These are phyloP conservation scores for Mimas tiliae DNA, from an alignment of 2,888 invertebrate genomes.

Conservation along the genomic window DNA sequence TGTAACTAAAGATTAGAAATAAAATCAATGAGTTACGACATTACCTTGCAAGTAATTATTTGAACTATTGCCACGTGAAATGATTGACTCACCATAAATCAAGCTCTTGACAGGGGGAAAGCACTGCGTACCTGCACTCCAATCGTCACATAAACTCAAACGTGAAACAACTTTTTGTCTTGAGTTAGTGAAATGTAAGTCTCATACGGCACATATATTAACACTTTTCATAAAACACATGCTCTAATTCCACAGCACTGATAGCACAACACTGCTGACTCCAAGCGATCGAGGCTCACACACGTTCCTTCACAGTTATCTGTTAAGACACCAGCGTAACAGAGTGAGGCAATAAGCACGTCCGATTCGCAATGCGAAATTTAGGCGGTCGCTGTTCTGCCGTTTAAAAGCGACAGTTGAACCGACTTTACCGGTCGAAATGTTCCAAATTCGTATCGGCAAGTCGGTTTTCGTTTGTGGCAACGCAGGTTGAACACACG, in stretches of 20 bases:
- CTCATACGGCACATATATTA: conserved; percentile 64
- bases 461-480: conserved; percentile 50
- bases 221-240: conserved; percentile 76
- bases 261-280: conserved; percentile 71
- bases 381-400: conserved; percentile 65
- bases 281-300: conserved; percentile 72
- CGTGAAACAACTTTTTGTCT: conserved; percentile 73
- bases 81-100: conserved; percentile 74
- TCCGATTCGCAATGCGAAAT: conserved; percentile 77
- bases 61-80: conserved; percentile 37
- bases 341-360: conserved; percentile 72
- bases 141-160: conserved; percentile 70
- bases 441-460: conserved; percentile 75
- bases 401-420: conserved; percentile 73
- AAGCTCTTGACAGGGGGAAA: conserved; percentile 66
- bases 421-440: conserved; percentile 77
- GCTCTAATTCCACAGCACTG: conserved; percentile 74
- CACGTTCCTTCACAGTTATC: conserved; percentile 78
- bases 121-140: conserved; percentile 69
- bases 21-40: conserved; percentile 32
- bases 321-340: conserved; percentile 72
- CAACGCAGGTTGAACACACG: conserved; percentile 59
- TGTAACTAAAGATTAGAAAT: background rate
- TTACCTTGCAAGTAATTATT: conserved; percentile 33
- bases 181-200: conserved; percentile 69